These are phyloP conservation scores for Beris chalybata DNA, from an alignment of 2,888 invertebrate species.

Conservation along the genomic window DNA sequence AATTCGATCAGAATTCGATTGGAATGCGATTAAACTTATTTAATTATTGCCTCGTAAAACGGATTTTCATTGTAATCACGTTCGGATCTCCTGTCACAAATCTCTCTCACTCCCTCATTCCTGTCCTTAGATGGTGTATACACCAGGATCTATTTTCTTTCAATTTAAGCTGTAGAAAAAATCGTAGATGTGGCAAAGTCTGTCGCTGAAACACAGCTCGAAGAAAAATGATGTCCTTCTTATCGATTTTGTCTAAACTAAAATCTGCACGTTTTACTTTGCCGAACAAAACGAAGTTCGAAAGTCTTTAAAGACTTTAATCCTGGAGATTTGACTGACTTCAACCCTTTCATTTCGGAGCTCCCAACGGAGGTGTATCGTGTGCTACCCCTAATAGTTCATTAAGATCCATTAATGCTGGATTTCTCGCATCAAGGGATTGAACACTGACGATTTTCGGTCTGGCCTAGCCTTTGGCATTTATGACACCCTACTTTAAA, in stretches of 20 bases:
- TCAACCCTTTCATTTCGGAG: slow-evolving; percentile 6
- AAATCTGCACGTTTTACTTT: too few relatives aligned
- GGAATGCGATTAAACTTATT: slow-evolving; percentile 31
- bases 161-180: background rate
- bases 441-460: too few relatives aligned
- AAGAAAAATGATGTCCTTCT: background rate
- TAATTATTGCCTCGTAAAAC: slow-evolving; percentile 24
- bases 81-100: slow-evolving; percentile 2
- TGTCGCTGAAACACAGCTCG: too few relatives aligned
- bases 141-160: background rate
- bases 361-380: slow-evolving; percentile 9
- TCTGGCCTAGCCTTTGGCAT: too few relatives aligned
- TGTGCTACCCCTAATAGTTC: slow-evolving; percentile 18
- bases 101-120: background rate
- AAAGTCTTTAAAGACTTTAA: slow-evolving; percentile 13
- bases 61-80: slow-evolving; percentile 31
- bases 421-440: background rate
- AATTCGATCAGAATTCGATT: slow-evolving; percentile 22
- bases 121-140: background rate
- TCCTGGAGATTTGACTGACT: slow-evolving; percentile 9
- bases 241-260: background rate
- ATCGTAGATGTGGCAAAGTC: background rate
- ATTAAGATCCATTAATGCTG: slow-evolving; percentile 23
- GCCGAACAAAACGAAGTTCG: background rate
- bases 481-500: too few relatives aligned